Evolutionary conservation across 92 coral and sea anemone species (phyloP), one percentile per base, ranked within the genome.

Genomic region (Pocillopora meandrina): DNA sequence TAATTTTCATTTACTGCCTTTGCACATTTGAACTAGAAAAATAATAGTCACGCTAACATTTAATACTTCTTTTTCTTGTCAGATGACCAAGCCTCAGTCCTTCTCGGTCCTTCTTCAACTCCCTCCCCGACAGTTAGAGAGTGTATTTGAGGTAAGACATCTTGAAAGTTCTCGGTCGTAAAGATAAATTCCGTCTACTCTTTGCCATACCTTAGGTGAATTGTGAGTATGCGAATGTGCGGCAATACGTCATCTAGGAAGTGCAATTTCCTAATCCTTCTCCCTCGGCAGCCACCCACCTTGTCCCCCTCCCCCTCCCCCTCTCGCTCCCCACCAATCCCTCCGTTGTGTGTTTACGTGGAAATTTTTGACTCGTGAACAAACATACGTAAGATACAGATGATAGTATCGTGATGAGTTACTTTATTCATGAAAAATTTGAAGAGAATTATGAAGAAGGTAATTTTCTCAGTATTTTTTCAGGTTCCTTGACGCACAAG

Each of bases 21-120:
- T 42, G 52, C 8, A 42, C 5, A 42, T 42, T 42, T 42, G 8
- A 7, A 3, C 5, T 42, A 3, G 52, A 42, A 42, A 42, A 42
- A 42, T 42, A 42, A 42, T 42, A 3, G 52, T 7, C 52, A 42
- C 52, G 52, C 52, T 42, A 42, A 42, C 71, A 49, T 20, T 78
- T 9, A 23, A 16, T 76, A 55, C 18, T 12, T 66, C 34, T 75
- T 65, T 69, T 52, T 56, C 56, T 64, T 71, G 77, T 10, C 88
- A 96, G 99, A 97, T 97, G 99, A 97, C 99, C 34, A 97, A 97
- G 79, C 99, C 99, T 26, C 99, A 97, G 91, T 97, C 99, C 5
- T 97, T 94, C 85, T 95, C 99, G 63, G 95, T 97, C 31, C 75
- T 97, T 49, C 95, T 97, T 26, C 99, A 97, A 65, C 92, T 97